Evolutionary conservation across 1,140 invertebrate genomes (phyloP).

Genomic region (Drosophila neocordata): DNA sequence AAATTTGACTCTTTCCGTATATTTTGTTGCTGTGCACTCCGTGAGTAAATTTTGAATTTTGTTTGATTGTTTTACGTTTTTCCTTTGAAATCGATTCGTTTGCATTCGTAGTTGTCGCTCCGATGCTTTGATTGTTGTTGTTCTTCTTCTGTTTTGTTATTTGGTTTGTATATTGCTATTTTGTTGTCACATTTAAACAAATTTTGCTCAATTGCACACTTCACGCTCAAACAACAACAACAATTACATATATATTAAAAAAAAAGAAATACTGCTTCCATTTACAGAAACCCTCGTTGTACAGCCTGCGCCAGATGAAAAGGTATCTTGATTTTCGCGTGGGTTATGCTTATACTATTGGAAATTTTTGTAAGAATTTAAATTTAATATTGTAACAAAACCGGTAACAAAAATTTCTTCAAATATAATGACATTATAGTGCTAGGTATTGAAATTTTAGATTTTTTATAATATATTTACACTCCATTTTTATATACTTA

Average conservation of each 20-base stretch:
- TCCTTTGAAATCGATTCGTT: conserved; percentile 49
- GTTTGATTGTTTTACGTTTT: conserved; percentile 6
- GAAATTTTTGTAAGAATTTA: not conserved
- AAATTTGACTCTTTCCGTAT: not conserved
- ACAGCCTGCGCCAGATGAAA: conserved; percentile 33
- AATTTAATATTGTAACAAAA: not conserved
- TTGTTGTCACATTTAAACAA: conserved; percentile 57
- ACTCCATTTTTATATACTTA: no score
- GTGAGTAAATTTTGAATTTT: conserved; percentile 18
- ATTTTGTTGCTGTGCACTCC: conserved; percentile 3
- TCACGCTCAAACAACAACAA: conserved; percentile 55
- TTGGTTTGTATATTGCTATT: conserved; percentile 24
- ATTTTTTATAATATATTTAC: not conserved
- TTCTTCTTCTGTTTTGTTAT: conserved; percentile 7
- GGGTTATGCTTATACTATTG: not conserved
- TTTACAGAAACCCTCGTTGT: conserved; percentile 75
- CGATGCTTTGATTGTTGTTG: conserved; percentile 22
- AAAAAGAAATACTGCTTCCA: conserved; percentile 72
- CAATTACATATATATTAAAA: conserved; percentile 40
- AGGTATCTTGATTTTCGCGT: not conserved
- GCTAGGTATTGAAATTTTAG: not conserved
- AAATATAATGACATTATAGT: not conserved
- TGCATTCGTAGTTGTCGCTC: conserved; percentile 20
- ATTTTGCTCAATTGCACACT: conserved; percentile 73
- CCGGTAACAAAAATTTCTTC: not conserved